These are phyloP conservation scores for Venustaconcha ellipsiformis DNA, from an alignment of 1,140 invertebrate genomes.

Conservation along the genomic window DNA sequence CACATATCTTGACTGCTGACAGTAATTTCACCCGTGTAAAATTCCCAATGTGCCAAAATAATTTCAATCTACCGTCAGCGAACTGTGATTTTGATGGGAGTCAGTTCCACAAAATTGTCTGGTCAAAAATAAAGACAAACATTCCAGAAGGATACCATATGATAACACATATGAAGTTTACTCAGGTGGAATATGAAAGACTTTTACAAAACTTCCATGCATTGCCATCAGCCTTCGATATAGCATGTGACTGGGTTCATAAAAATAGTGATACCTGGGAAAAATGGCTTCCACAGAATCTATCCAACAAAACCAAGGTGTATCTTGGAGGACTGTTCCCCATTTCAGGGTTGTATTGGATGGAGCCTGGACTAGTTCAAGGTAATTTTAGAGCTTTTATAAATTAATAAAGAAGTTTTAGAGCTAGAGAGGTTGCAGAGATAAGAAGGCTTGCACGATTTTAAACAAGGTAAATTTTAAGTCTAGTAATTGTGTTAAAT, in stretches of 20 bases:
- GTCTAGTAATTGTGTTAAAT: not conserved
- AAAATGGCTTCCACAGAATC: constrained; percentile 73
- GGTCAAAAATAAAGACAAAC: constrained; percentile 71
- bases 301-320: constrained; percentile 71
- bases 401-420: not conserved
- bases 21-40: constrained; percentile 68
- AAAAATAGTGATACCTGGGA: constrained; percentile 72
- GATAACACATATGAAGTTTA: constrained; percentile 74
- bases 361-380: constrained; percentile 75
- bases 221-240: constrained; percentile 43
- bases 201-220: constrained; percentile 69
- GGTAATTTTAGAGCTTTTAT: constrained; percentile 56
- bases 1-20: constrained; percentile 73
- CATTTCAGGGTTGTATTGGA: constrained; percentile 73
- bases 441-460: too few species aligned
- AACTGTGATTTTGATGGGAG: constrained; percentile 58
- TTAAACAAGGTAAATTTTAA: too few species aligned
- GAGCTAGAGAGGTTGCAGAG: too few species aligned
- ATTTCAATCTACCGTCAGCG: constrained; percentile 17
- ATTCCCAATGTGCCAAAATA: constrained; percentile 66
- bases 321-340: constrained; percentile 86
- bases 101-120: constrained; percentile 78
- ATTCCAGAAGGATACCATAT: constrained; percentile 68
- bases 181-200: constrained; percentile 70
- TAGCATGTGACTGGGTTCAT: constrained; percentile 80